phyloP scores from a whole-genome alignment of 2,888 invertebrate species.

The Eupithecia dodoneata region DNA sequence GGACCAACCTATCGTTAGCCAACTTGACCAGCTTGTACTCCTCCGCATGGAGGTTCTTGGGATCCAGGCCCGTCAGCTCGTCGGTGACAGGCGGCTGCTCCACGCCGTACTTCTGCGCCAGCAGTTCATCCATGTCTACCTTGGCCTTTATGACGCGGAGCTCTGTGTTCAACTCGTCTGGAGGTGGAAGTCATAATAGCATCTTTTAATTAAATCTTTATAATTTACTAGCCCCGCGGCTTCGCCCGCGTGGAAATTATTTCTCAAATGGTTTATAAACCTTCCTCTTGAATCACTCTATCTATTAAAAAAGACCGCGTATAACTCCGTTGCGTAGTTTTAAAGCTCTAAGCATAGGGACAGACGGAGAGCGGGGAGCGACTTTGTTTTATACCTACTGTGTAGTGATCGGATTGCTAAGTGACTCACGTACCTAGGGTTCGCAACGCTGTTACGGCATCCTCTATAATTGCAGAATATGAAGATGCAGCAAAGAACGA shows the following conservation, averaged over 20 bases:
- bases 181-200: not conserved
- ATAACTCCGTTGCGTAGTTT: too few species aligned
- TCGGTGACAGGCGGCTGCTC: slow-evolving; percentile 46
- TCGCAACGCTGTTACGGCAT: slow-evolving; percentile 44
- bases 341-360: too few species aligned
- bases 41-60: slow-evolving; percentile 49
- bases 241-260: too few species aligned
- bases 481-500: slow-evolving; percentile 38
- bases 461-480: slow-evolving; percentile 43
- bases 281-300: too few species aligned
- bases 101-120: slow-evolving; percentile 59
- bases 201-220: too few species aligned
- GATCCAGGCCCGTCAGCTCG: slow-evolving; percentile 58
- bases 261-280: too few species aligned
- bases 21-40: slow-evolving; percentile 68
- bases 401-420: too few species aligned
- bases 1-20: slow-evolving; percentile 62
- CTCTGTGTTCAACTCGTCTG: slow-evolving; percentile 62
- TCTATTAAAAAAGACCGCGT: too few species aligned
- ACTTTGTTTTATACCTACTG: too few species aligned
- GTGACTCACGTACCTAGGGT: slow-evolving; percentile 47
- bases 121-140: slow-evolving; percentile 52
- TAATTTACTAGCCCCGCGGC: too few species aligned
- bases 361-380: too few species aligned
- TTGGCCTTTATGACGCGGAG: slow-evolving; percentile 53